Conservation (phyloP, 2,797 vertebrate genomes). For the Karalla daura region DNA sequence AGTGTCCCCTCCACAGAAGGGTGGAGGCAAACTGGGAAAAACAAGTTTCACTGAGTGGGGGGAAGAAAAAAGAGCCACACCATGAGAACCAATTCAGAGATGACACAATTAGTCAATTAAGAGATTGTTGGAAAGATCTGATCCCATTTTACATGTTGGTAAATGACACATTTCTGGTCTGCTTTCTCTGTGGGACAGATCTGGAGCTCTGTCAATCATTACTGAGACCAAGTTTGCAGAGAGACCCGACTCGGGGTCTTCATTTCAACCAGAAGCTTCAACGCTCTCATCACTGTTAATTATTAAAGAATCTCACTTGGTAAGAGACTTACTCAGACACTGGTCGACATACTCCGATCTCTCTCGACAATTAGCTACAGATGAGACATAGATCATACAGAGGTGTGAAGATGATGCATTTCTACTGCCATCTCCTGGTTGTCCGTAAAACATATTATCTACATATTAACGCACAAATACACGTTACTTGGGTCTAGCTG, state of each 20-base stretch:
- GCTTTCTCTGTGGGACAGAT: neutral
- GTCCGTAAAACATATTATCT: neutral
- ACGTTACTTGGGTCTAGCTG: too few species aligned
- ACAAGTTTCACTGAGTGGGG: slow-evolving; percentile 4
- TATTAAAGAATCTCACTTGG: neutral
- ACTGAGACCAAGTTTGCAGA: neutral
- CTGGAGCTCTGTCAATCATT: neutral
- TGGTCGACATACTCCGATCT: neutral
- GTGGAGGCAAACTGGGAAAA: slow-evolving; percentile 15
- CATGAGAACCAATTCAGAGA: too few species aligned
- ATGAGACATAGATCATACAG: slow-evolving; percentile 24
- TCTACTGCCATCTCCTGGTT: slow-evolving; percentile 72
- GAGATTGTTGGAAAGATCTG: neutral
- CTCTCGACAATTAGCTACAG: neutral
- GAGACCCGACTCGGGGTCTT: neutral
- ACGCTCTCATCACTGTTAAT: neutral
- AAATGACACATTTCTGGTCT: neutral
- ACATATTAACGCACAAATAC: neutral
- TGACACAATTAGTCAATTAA: neutral
- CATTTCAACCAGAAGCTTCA: neutral
- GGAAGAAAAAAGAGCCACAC: neutral
- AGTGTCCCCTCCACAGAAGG: slow-evolving; percentile 3
- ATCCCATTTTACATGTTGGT: neutral
- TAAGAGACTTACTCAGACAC: slow-evolving; percentile 7
- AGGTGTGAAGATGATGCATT: slow-evolving; percentile 3